These are phyloP conservation scores for Galerucella pusilla DNA, from an alignment of 2,888 invertebrate genomes.

Conservation along the genomic window DNA sequence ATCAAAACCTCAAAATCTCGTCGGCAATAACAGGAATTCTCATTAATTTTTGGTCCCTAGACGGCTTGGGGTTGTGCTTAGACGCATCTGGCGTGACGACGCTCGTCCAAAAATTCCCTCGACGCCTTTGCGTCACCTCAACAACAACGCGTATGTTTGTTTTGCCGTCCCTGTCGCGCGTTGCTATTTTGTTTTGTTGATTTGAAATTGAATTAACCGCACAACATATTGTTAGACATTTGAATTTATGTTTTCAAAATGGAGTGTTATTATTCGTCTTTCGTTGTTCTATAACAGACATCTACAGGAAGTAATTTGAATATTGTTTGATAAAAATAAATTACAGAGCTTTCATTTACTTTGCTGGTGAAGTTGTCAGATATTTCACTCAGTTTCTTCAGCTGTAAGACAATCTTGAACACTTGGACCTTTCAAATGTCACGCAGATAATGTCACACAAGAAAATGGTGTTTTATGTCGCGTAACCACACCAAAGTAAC, in stretches of 20 bases:
- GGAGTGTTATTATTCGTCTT: not conserved
- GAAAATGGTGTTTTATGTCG: no score
- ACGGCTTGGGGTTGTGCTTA: constrained; percentile 48
- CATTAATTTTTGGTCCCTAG: constrained; percentile 58
- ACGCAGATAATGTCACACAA: no score
- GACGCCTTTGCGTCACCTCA: constrained; percentile 52
- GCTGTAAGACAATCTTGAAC: no score
- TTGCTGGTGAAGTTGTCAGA: no score
- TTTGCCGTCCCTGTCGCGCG: constrained; percentile 18
- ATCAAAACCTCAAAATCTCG: constrained; percentile 56
- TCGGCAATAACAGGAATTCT: constrained; percentile 61
- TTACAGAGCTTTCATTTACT: no score
- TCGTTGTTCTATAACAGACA: not conserved
- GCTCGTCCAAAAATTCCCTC: constrained; percentile 47
- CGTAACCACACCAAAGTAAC: no score
- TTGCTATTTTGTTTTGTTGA: constrained; percentile 47
- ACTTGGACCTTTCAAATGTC: no score
- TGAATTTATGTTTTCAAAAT: not conserved
- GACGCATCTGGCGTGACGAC: constrained; percentile 52
- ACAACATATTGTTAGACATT: constrained; percentile 48
- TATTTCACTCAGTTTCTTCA: no score
- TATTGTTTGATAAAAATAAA: no score
- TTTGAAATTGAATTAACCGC: constrained; percentile 60
- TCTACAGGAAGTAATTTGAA: not conserved
- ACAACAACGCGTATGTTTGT: constrained; percentile 37